Evolutionary conservation across 2,113 vertebrate species (phyloP).

Genomic region (Euleptes europaea): DNA sequence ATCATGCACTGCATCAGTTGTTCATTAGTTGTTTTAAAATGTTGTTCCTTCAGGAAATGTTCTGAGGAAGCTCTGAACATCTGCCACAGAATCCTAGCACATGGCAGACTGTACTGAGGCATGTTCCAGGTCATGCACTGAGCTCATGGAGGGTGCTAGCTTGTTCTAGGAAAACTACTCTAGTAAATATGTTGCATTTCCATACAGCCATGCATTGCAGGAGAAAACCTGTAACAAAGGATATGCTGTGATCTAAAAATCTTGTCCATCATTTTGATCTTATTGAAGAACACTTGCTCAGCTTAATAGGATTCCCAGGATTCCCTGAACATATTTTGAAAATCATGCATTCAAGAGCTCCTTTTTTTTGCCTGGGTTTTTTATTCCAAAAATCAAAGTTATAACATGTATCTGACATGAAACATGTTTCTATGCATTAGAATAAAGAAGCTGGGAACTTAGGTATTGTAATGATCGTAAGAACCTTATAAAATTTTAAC

Average conservation of each 20-base stretch:
- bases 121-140: background rate
- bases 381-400: background rate
- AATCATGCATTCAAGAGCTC: background rate
- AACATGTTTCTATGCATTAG: background rate
- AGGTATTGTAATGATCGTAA: background rate
- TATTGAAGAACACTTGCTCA: background rate
- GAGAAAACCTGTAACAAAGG: background rate
- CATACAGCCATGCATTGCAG: background rate
- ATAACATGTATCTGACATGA: background rate
- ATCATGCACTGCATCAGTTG: background rate
- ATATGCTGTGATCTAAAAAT: background rate
- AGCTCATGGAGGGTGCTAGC: background rate
- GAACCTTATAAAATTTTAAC: background rate
- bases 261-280: background rate
- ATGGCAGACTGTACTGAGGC: background rate
- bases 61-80: background rate
- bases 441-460: background rate
- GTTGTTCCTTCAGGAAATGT: background rate
- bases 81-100: background rate
- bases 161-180: background rate
- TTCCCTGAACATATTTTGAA: background rate
- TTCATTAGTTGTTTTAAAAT: background rate
- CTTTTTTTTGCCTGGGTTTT: background rate
- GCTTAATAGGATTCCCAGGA: too few species aligned
- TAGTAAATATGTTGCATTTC: background rate